Percentiles rank a stretch among this genome's conserved stretches.
phyloP scores from a whole-genome alignment of 1,140 invertebrate species.

The Philopotamus ludificatus region DNA sequence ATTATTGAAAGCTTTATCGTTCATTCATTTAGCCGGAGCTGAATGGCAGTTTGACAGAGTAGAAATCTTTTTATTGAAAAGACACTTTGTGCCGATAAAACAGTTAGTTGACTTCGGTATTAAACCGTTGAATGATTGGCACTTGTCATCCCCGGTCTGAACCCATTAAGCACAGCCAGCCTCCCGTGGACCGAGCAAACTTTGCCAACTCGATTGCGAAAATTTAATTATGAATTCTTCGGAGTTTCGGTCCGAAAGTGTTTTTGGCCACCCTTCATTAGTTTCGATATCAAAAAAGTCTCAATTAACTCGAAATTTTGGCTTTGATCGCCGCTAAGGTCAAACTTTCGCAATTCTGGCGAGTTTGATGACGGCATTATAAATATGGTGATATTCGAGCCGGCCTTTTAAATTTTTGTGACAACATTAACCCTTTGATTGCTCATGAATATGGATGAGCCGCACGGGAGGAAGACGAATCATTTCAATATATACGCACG shows the following conservation, averaged over 20 bases:
- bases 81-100: not conserved
- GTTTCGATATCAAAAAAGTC: slow-evolving; percentile 1
- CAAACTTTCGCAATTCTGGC: too few species aligned
- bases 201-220: slow-evolving; percentile 22
- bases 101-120: slow-evolving; percentile 14
- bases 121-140: slow-evolving; percentile 28
- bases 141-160: slow-evolving; percentile 16
- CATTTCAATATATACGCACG: not conserved
- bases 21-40: slow-evolving; percentile 19
- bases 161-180: slow-evolving; percentile 12
- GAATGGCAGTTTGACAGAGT: slow-evolving; percentile 27
- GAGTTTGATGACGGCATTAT: not conserved
- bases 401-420: not conserved
- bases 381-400: not conserved
- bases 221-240: slow-evolving; percentile 27
- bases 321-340: not conserved
- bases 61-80: slow-evolving; percentile 29
- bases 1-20: slow-evolving; percentile 28
- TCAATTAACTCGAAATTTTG: not conserved
- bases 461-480: not conserved
- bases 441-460: not conserved
- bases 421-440: not conserved
- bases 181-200: not conserved
- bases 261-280: slow-evolving; percentile 10
- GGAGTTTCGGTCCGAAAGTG: slow-evolving; percentile 2